A percentile compares a stretch with the other conserved stretches of the same genome.
phyloP scores from a whole-genome alignment of 2,113 vertebrate species.

The Paradoxurus hermaphroditus region DNA sequence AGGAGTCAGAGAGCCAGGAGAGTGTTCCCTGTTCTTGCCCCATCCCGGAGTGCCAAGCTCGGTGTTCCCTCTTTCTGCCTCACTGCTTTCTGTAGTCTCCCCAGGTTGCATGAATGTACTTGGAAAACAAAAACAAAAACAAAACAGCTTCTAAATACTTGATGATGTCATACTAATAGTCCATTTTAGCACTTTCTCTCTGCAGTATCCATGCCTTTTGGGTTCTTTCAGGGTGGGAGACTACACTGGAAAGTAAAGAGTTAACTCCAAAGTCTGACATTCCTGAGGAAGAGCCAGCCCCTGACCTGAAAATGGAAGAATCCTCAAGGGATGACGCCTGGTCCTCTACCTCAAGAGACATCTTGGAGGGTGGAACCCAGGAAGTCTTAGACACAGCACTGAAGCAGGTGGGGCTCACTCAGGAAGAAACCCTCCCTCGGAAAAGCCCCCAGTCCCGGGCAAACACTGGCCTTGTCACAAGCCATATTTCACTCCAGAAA shows the following conservation, averaged over 20 bases:
- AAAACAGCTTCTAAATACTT: neutral
- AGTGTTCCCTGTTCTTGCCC: neutral
- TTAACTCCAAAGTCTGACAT: neutral
- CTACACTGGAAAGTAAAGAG: neutral
- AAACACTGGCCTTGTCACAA: neutral
- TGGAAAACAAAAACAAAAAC: neutral
- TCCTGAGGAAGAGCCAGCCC: neutral
- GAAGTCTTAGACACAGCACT: neutral
- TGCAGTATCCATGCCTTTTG: neutral
- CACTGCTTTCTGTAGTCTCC: neutral
- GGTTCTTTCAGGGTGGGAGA: conserved; percentile 69
- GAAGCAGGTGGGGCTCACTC: accelerated
- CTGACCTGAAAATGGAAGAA: neutral
- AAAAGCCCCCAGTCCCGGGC: neutral
- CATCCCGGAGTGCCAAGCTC: accelerated
- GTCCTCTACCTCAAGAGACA: neutral
- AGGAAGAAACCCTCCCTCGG: neutral
- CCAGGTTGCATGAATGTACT: neutral
- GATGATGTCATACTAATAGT: accelerated
- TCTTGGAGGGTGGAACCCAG: neutral
- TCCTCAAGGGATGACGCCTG: neutral
- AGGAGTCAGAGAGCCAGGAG: accelerated
- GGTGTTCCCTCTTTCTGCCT: neutral
- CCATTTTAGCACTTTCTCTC: neutral
- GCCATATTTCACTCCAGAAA: neutral